Evolutionary conservation across 2,113 vertebrate genomes (phyloP).

Genomic region (Oncorhynchus gorbuscha): DNA sequence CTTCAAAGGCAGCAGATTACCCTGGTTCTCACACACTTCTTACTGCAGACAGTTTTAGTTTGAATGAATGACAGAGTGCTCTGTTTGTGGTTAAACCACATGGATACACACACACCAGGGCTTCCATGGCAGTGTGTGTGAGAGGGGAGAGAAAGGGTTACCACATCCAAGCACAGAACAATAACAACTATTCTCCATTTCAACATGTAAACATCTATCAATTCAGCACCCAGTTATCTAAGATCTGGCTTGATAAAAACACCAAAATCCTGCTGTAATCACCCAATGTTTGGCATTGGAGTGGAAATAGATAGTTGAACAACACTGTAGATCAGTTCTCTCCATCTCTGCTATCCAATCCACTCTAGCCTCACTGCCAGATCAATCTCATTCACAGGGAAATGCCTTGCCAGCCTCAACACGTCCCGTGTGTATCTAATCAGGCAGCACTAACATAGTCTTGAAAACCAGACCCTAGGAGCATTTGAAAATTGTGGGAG

Average conservation of each 20-base stretch:
- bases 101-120: not conserved
- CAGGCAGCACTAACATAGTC: no score
- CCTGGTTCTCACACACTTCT: no score
- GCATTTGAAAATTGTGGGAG: no score
- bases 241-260: not conserved
- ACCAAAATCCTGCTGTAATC: conserved; percentile 1
- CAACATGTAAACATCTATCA: not conserved
- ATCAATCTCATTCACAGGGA: conserved; percentile 46
- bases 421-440: conserved; percentile 23
- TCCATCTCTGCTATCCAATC: conserved; percentile 56
- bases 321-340: conserved; percentile 40
- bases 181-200: not conserved
- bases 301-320: conserved; percentile 30
- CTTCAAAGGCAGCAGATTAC: no score
- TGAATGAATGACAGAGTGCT: no score
- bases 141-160: not conserved
- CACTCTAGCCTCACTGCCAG: conserved; percentile 15
- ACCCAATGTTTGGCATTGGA: conserved; percentile 16
- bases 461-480: no score
- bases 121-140: not conserved
- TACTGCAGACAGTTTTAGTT: no score
- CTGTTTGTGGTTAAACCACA: not conserved
- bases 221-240: not conserved
- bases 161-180: not conserved
- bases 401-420: conserved; percentile 60